A percentile compares a stretch with the other conserved stretches of the same genome.
These are phyloP conservation scores for Drosophila buzzatii DNA, from an alignment of 2,888 invertebrate species.

Conservation along the genomic window DNA sequence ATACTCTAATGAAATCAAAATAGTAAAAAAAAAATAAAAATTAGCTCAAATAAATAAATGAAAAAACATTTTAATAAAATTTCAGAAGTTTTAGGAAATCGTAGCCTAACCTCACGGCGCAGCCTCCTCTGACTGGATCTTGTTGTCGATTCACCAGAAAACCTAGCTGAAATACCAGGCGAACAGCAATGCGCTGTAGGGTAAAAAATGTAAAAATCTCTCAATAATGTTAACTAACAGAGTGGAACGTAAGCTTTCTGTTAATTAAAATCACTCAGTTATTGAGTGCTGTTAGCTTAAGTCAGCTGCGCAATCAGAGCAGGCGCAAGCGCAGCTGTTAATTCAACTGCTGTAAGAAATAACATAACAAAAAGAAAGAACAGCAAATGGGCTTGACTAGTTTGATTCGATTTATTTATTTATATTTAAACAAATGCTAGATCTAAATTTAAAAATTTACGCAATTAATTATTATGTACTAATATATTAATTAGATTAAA, in stretches of 20 bases:
- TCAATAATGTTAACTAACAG: neutral
- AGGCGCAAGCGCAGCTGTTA: neutral
- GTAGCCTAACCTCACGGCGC: conserved; percentile 1
- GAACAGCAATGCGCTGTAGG: neutral
- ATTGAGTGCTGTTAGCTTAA: neutral
- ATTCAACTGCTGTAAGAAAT: neutral
- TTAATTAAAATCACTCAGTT: neutral
- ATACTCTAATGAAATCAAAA: no score
- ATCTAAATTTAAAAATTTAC: no score
- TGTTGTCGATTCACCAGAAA: neutral
- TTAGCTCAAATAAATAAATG: no score
- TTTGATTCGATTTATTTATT: neutral
- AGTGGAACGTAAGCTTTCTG: neutral
- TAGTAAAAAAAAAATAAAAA: no score
- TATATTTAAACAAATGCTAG: neutral
- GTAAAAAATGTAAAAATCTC: neutral
- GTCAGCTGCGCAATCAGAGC: neutral
- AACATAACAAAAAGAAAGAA: neutral
- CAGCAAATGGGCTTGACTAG: no score
- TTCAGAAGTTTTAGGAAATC: no score
- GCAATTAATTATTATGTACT: no score
- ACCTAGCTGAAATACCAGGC: neutral
- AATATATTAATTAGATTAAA: neutral
- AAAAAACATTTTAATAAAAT: no score
- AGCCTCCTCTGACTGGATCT: neutral